These are phyloP conservation scores for Nomada lathburiana DNA, from an alignment of 2,888 invertebrate genomes.

Conservation along the genomic window DNA sequence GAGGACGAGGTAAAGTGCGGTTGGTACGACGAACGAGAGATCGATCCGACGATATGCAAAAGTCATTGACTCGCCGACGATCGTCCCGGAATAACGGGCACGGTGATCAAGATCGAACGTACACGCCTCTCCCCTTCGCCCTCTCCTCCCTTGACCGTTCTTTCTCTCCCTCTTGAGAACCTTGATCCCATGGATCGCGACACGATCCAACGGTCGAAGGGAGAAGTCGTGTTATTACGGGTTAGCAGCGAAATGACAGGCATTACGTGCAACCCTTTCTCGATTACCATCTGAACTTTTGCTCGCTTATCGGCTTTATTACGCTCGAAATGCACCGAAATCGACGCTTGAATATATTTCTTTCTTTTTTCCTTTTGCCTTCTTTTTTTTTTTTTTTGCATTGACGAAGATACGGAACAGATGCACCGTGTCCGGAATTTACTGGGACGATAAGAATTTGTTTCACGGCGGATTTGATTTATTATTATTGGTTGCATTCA, in stretches of 20 bases:
- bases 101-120: constrained; percentile 65
- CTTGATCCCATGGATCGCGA: constrained; percentile 55
- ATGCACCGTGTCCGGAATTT: too few species aligned
- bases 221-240: constrained; percentile 62
- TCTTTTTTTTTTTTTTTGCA: too few species aligned
- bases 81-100: constrained; percentile 66
- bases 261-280: constrained; percentile 53
- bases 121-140: constrained; percentile 42
- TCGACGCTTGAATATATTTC: neutral
- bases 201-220: constrained; percentile 52
- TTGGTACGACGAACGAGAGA: constrained; percentile 35
- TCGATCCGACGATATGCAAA: constrained; percentile 67
- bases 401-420: too few species aligned
- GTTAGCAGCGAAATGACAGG: constrained; percentile 61
- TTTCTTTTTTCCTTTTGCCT: neutral
- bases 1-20: neutral
- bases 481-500: too few species aligned
- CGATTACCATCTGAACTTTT: constrained; percentile 31
- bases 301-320: constrained; percentile 31
- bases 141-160: constrained; percentile 6
- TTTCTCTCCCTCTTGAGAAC: constrained; percentile 27
- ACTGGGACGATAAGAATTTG: too few species aligned
- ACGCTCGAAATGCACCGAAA: neutral
- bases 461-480: too few species aligned
- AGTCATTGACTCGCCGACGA: constrained; percentile 67